phyloP scores from a whole-genome alignment of 1,140 invertebrate species.

The Drosophila willistoni region DNA sequence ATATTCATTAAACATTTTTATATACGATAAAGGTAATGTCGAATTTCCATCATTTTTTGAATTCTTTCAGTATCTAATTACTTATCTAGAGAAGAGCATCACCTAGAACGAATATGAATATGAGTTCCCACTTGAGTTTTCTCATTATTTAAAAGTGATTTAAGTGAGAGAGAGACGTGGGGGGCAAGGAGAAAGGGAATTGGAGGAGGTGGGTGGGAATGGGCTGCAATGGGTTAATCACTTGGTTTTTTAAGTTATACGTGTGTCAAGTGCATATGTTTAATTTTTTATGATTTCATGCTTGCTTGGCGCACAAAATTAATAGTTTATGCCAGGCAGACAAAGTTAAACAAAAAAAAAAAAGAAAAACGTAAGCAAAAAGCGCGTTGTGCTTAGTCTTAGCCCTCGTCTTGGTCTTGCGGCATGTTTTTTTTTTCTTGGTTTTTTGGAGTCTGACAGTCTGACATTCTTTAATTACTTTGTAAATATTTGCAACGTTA shows the following conservation, averaged over 20 bases:
- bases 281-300: slow-evolving; percentile 52
- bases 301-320: slow-evolving; percentile 59
- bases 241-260: slow-evolving; percentile 52
- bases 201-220: background rate
- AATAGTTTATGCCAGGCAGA: slow-evolving; percentile 55
- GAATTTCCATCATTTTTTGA: too few relatives aligned
- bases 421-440: slow-evolving; percentile 3
- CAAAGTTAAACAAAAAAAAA: slow-evolving; percentile 7
- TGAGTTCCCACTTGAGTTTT: background rate
- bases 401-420: slow-evolving; percentile 17
- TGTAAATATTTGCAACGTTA: slow-evolving; percentile 75
- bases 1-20: too few relatives aligned
- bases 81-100: too few relatives aligned
- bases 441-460: slow-evolving; percentile 7
- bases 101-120: too few relatives aligned
- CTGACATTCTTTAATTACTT: slow-evolving; percentile 72
- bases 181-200: too few relatives aligned
- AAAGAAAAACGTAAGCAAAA: background rate
- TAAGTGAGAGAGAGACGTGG: too few relatives aligned
- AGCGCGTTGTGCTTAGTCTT: slow-evolving; percentile 18
- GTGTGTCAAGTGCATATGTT: slow-evolving; percentile 52
- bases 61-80: too few relatives aligned
- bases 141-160: slow-evolving; percentile 18
- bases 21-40: too few relatives aligned
- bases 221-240: slow-evolving; percentile 62